phyloP scores from a whole-genome alignment of 2,113 vertebrate species.

The Lonchura striata region DNA sequence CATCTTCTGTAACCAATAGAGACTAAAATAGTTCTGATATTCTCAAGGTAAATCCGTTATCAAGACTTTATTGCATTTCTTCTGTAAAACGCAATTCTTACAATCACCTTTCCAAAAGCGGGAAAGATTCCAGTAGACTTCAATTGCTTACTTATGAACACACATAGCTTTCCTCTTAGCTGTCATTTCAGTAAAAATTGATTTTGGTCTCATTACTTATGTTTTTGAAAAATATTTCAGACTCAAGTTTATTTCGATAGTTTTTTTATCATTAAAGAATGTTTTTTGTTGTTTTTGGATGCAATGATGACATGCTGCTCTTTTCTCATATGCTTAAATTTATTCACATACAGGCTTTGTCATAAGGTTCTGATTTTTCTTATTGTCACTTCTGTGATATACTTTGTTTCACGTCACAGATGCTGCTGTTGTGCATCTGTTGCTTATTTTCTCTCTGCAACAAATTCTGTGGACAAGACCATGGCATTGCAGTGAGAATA shows the following conservation, averaged over 20 bases:
- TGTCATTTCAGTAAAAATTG: background rate
- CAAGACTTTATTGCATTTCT: background rate
- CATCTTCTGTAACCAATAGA: background rate
- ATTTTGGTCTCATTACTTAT: background rate
- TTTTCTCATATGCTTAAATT: slow-evolving; percentile 37
- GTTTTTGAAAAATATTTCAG: background rate
- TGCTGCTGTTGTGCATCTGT: slow-evolving; percentile 19
- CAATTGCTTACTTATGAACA: background rate
- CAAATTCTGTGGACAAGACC: background rate
- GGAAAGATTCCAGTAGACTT: background rate
- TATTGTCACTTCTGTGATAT: slow-evolving; percentile 37
- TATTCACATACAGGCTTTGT: slow-evolving; percentile 13
- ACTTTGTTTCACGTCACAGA: slow-evolving; percentile 6
- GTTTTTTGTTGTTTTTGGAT: background rate
- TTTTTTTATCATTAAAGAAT: background rate
- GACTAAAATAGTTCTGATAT: background rate
- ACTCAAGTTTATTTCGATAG: background rate
- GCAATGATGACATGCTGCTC: slow-evolving; percentile 15
- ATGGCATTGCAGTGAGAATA: background rate
- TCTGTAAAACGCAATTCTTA: background rate
- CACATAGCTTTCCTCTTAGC: background rate
- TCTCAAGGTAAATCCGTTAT: background rate
- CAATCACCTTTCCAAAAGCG: background rate
- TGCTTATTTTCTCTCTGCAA: slow-evolving; percentile 30
- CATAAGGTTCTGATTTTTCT: slow-evolving; percentile 49